Evolutionary conservation across 2,797 vertebrate genomes (phyloP).

Genomic region (Amphiprion clarkii): DNA sequence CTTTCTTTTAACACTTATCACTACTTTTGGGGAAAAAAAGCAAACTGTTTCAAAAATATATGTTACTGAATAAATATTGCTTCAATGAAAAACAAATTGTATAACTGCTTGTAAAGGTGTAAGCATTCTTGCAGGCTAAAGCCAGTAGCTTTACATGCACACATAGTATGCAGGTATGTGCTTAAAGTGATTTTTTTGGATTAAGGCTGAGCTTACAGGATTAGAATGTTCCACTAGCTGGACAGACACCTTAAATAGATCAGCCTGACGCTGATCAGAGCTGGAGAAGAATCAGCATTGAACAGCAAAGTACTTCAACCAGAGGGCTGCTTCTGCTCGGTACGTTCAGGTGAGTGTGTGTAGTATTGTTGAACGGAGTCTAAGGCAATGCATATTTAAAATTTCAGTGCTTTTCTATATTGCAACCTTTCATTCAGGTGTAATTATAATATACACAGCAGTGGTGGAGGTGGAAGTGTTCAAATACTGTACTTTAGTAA

Average conservation of each 20-base stretch:
- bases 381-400: background rate
- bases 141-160: background rate
- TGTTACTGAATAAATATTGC: background rate
- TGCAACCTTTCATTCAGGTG: background rate
- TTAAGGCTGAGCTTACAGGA: constrained; percentile 76
- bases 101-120: background rate
- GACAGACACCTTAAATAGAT: constrained; percentile 68
- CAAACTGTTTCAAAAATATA: background rate
- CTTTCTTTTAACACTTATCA: background rate
- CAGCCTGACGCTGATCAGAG: constrained; percentile 17
- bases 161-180: constrained; percentile 26
- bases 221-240: constrained; percentile 77
- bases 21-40: background rate
- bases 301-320: constrained; percentile 16
- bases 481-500: background rate
- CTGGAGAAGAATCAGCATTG: constrained; percentile 7
- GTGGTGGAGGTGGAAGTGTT: background rate
- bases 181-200: constrained; percentile 55
- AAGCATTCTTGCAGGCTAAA: background rate
- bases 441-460: background rate
- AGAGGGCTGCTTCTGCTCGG: constrained; percentile 1
- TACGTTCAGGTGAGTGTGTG: constrained; percentile 45
- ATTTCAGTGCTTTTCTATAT: background rate
- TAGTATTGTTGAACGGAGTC: background rate
- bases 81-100: background rate